These are phyloP conservation scores for Dinocampus coccinellae DNA, from an alignment of 2,888 invertebrate species.

Conservation along the genomic window DNA sequence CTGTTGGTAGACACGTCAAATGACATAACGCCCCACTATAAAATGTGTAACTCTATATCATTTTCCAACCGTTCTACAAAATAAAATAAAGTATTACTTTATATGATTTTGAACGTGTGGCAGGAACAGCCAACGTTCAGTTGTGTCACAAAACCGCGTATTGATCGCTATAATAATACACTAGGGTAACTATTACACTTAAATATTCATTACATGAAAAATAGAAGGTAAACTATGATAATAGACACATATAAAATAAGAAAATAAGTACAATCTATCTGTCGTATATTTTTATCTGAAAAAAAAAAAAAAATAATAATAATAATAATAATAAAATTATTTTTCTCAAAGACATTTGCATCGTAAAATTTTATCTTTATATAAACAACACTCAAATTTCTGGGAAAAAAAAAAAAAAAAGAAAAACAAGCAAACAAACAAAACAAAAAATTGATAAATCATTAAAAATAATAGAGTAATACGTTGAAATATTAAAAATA, in stretches of 20 bases:
- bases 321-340: not conserved
- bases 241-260: too few relatives aligned
- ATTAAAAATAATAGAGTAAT: not conserved
- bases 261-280: not conserved
- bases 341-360: not conserved
- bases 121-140: not conserved
- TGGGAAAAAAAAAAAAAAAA: not conserved
- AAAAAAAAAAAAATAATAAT: conserved; percentile 5
- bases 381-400: not conserved
- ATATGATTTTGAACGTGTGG: not conserved
- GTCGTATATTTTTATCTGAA: not conserved
- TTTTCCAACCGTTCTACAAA: not conserved
- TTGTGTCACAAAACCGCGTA: not conserved
- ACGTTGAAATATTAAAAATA: too few relatives aligned
- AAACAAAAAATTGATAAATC: not conserved
- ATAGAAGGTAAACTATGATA: not conserved
- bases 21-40: conserved; percentile 18
- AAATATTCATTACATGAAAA: not conserved
- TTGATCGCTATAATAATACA: not conserved
- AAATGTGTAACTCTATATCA: conserved; percentile 7
- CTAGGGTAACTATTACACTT: not conserved
- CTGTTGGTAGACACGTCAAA: conserved; percentile 18
- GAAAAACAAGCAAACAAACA: not conserved
- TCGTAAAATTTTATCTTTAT: not conserved
- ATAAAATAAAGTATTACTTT: not conserved